Evolutionary conservation across 2,888 invertebrate species (phyloP).

Genomic region (Idaea dimidiata): DNA sequence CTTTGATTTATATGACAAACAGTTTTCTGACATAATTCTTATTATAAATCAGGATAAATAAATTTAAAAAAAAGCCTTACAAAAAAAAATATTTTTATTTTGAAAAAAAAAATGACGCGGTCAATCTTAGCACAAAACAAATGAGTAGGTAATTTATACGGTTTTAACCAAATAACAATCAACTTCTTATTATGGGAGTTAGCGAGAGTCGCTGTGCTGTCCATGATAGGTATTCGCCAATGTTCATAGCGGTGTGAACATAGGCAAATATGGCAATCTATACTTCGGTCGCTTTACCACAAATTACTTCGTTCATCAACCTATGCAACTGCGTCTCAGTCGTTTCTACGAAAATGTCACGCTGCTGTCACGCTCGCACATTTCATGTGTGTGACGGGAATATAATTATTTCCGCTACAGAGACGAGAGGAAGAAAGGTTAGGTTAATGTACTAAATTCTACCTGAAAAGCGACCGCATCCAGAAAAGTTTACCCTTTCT

Average conservation of each 20-base stretch:
- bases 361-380: too few species aligned
- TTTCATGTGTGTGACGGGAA: too few species aligned
- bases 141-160: neutral
- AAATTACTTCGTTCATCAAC: neutral
- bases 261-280: neutral
- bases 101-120: neutral
- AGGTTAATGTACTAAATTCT: too few species aligned
- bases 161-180: neutral
- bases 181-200: neutral
- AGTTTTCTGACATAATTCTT: neutral
- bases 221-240: neutral
- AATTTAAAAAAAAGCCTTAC: neutral
- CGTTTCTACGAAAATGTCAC: too few species aligned
- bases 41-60: neutral
- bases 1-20: neutral
- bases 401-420: too few species aligned
- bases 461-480: too few species aligned
- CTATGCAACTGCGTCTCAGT: too few species aligned
- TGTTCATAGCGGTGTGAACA: too few species aligned
- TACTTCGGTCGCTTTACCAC: neutral
- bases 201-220: too few species aligned
- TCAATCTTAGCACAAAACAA: neutral
- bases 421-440: too few species aligned
- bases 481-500: too few species aligned
- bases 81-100: neutral